These are phyloP conservation scores for Pangasius djambal DNA, from an alignment of 2,797 vertebrate genomes.

Conservation along the genomic window DNA sequence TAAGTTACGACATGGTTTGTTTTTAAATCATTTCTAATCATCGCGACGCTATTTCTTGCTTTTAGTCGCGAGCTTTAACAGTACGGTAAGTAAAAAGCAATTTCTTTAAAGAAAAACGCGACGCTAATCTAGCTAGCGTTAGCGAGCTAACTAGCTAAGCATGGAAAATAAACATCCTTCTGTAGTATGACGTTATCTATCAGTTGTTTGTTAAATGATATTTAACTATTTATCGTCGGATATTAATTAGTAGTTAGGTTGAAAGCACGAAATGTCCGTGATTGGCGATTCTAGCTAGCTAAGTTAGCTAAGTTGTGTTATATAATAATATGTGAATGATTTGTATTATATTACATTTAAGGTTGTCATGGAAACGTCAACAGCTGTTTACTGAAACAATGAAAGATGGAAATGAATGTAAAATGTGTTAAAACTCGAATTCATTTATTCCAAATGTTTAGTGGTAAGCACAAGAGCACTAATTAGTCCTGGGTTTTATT, in stretches of 20 bases:
- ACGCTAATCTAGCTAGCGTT: slow-evolving; percentile 5
- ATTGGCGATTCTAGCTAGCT: neutral
- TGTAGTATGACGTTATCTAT: neutral
- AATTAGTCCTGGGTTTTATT: neutral
- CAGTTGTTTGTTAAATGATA: neutral
- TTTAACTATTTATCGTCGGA: neutral
- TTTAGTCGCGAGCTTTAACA: slow-evolving; percentile 12
- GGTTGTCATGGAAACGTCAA: neutral
- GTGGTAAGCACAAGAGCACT: neutral
- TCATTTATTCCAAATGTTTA: too few relatives aligned
- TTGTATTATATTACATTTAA: neutral
- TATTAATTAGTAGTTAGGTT: neutral
- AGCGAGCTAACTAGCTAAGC: neutral
- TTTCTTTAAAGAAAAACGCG: neutral
- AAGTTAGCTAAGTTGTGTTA: neutral
- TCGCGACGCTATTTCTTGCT: neutral
- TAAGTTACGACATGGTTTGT: neutral
- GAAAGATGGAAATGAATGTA: neutral
- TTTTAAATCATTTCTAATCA: neutral
- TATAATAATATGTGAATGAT: neutral
- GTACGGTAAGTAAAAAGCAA: neutral
- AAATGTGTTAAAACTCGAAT: neutral
- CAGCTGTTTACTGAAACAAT: too few relatives aligned
- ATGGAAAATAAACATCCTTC: neutral
- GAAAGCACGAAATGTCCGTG: neutral